Base-by-base conservation (phyloP, 2,888 invertebrate genomes). In the Euspilapteryx auroguttella region DNA sequence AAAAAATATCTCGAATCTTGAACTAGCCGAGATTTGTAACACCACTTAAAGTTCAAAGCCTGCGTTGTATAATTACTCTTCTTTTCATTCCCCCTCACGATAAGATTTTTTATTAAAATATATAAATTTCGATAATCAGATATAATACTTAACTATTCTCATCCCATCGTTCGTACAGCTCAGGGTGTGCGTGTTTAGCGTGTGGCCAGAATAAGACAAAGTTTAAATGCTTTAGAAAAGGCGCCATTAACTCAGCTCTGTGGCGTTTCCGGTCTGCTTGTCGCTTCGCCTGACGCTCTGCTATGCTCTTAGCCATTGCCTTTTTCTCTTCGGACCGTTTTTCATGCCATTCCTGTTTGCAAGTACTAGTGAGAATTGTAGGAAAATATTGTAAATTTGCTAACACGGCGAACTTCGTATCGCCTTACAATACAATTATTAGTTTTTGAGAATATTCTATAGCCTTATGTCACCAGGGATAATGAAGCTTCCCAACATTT, bases 161-260 rank as follows among this genome's bases (percentile, higher is more conserved):
- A 38, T 68, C 59, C 73, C 71, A 73, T 11, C 49, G 46, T 35
- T 69, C 73, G 29, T 75, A 75, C 3, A 75, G 32, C 28, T 68
- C 66, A 0, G 62, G 63, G 15, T 73, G 73, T 0, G 71, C 69
- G 21, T 58, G 55, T 3, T 37, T 51, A 10, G 52, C 47, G 12
- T 71, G 64, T 0, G 73, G 73, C 69, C 69, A 73, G 39, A 53
- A 73, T 10, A 73, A 34, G 1, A 73, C 64, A 12, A 71, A 73
- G 42, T 71, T 65, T 0, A 64, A 34, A 12, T 49, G 44, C 10
- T 37, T 30, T 4, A 73, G 39, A 21, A 55, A 38, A 0, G 66
- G 59, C 2, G 58, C 49, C 63, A 73, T 65, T 17, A 55, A 40
- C 28, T 56, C 55, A 0, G 73, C 69, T 11, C 73, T 47, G 32